phyloP scores from a whole-genome alignment of 1,140 invertebrate species.

The Macrobrachium nipponense region DNA sequence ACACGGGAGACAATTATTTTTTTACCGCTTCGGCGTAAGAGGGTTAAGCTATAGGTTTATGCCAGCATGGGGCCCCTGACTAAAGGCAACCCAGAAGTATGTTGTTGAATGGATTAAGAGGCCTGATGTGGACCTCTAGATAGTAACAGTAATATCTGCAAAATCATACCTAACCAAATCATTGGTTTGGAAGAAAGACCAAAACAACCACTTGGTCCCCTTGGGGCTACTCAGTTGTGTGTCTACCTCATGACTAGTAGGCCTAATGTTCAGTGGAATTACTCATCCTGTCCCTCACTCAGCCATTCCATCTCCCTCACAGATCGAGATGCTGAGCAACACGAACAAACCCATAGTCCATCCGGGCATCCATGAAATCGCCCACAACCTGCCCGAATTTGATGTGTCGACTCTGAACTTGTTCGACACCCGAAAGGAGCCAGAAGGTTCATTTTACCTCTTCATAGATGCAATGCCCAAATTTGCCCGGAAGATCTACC shows the following conservation, averaged over 20 bases:
- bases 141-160: too few species aligned
- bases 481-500: slow-evolving; percentile 26
- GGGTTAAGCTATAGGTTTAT: too few species aligned
- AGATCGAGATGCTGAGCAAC: slow-evolving; percentile 37
- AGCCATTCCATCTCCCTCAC: not conserved
- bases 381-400: not conserved
- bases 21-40: too few species aligned
- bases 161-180: not conserved
- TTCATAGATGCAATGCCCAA: not conserved
- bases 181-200: not conserved
- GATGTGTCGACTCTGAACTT: not conserved
- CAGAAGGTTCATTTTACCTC: not conserved
- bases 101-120: too few species aligned
- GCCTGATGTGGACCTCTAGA: too few species aligned
- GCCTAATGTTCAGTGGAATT: not conserved
- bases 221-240: not conserved
- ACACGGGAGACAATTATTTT: too few species aligned
- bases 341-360: not conserved
- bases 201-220: not conserved
- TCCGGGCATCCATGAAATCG: not conserved
- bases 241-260: not conserved
- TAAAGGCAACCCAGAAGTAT: too few species aligned
- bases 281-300: not conserved
- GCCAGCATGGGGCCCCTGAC: too few species aligned
- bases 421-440: slow-evolving; percentile 13